Percentiles rank a stretch among this genome's conserved stretches.
phyloP scores from a whole-genome alignment of 2,797 vertebrate species.

The Gymnoscopelus braueri region DNA sequence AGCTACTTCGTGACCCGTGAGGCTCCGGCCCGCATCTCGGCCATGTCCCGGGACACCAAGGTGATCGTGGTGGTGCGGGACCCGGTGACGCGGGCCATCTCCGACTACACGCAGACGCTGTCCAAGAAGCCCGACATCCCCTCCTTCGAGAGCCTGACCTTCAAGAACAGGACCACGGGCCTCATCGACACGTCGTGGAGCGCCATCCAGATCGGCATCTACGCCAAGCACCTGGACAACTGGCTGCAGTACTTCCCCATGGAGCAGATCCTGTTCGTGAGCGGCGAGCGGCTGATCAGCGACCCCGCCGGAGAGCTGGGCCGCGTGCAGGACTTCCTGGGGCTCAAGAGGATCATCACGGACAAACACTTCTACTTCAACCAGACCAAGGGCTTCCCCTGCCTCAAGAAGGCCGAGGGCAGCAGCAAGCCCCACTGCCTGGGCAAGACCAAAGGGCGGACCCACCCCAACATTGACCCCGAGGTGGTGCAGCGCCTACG shows the following conservation, averaged over 20 bases:
- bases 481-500: slow-evolving; percentile 72
- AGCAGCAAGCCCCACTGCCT: slow-evolving; percentile 89
- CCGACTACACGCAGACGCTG: slow-evolving; percentile 91
- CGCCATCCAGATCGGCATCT: slow-evolving; percentile 88
- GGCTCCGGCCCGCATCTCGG: slow-evolving; percentile 87
- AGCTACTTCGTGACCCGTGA: slow-evolving; percentile 94
- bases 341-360: slow-evolving; percentile 87
- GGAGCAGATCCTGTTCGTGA: slow-evolving; percentile 86
- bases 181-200: slow-evolving; percentile 88
- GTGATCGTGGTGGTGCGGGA: slow-evolving; percentile 94
- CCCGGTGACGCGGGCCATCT: slow-evolving; percentile 92
- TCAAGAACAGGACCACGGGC: slow-evolving; percentile 87
- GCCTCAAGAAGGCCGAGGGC: slow-evolving; percentile 86
- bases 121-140: slow-evolving; percentile 87
- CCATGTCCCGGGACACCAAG: slow-evolving; percentile 90
- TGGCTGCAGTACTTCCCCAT: slow-evolving; percentile 88
- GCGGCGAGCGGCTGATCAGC: slow-evolving; percentile 84
- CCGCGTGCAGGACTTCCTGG: slow-evolving; percentile 86
- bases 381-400: slow-evolving; percentile 88
- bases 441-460: slow-evolving; percentile 88
- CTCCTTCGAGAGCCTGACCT: slow-evolving; percentile 85
- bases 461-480: slow-evolving; percentile 78
- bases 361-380: slow-evolving; percentile 92
- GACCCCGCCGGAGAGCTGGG: slow-evolving; percentile 87
- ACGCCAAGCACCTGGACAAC: slow-evolving; percentile 89